Evolutionary conservation across 2,888 invertebrate species (phyloP).

Genomic region (Hirtodrosophila alboralis): DNA sequence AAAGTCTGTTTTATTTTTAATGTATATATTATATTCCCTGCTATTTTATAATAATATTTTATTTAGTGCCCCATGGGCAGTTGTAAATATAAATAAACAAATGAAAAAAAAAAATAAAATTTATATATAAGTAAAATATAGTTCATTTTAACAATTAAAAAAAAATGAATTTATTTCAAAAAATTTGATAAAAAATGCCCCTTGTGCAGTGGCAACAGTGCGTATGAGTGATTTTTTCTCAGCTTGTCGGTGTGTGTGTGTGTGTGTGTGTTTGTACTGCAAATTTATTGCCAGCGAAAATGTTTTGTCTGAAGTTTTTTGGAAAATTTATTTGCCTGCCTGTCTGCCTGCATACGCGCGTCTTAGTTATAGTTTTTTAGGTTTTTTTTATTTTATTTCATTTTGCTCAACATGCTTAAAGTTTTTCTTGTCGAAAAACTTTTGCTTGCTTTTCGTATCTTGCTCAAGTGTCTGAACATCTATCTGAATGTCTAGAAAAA

Average conservation of each 20-base stretch:
- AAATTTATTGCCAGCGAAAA: constrained; percentile 78
- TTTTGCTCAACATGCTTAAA: constrained; percentile 71
- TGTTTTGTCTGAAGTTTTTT: constrained; percentile 71
- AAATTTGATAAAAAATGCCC: too few species aligned
- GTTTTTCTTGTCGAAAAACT: constrained; percentile 55
- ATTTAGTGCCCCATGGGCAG: too few species aligned
- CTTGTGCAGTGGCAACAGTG: constrained; percentile 62
- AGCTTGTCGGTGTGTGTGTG: constrained; percentile 31
- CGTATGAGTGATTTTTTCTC: constrained; percentile 77
- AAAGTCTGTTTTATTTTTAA: too few species aligned
- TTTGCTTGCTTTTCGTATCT: constrained; percentile 37
- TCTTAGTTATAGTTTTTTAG: constrained; percentile 45
- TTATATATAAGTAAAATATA: too few species aligned
- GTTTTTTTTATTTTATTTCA: constrained; percentile 25
- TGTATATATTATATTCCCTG: too few species aligned
- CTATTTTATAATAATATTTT: too few species aligned
- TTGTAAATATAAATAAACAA: too few species aligned
- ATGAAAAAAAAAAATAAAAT: too few species aligned
- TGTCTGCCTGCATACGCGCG: constrained; percentile 30
- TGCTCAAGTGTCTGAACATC: constrained; percentile 44
- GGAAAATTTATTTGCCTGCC: constrained; percentile 71
- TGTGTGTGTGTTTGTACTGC: constrained; percentile 38
- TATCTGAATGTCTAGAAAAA: constrained; percentile 25
- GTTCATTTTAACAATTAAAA: too few species aligned
- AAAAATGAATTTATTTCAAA: too few species aligned